Conservation (phyloP, 2,888 invertebrate genomes). For the Andrena hattorfiana region DNA sequence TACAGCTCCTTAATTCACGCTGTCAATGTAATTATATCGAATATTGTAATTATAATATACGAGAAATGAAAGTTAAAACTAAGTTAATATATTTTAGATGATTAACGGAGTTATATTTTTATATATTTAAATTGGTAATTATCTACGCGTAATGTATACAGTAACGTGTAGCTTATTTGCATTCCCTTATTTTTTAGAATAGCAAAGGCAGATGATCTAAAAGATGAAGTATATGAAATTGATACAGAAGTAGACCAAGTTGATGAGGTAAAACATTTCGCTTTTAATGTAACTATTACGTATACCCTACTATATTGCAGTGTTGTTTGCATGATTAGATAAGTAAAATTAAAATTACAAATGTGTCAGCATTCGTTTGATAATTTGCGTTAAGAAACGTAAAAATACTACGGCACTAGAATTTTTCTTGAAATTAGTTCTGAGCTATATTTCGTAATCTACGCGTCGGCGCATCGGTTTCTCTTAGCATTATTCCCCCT, state of each 20-base stretch:
- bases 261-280: constrained; percentile 87
- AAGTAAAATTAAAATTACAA: constrained; percentile 16
- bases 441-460: neutral
- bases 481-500: neutral
- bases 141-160: neutral
- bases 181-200: constrained; percentile 48
- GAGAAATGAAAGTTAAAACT: neutral
- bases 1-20: too few relatives aligned
- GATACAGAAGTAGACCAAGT: constrained; percentile 94
- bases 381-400: constrained; percentile 2
- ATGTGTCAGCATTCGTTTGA: neutral
- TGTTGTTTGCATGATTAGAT: constrained; percentile 24
- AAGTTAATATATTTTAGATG: neutral
- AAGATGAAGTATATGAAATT: constrained; percentile 95
- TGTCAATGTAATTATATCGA: neutral
- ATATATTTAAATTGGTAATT: constrained; percentile 2
- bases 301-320: neutral
- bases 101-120: neutral
- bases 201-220: constrained; percentile 87
- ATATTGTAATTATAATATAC: neutral
- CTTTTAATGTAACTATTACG: constrained; percentile 7
- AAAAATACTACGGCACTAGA: neutral
- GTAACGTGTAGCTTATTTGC: constrained; percentile 5
- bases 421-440: neutral
- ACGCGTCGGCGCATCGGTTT: neutral